These are phyloP conservation scores for Galagoides demidoff DNA, from an alignment of 2,797 vertebrate genomes.

Conservation along the genomic window DNA sequence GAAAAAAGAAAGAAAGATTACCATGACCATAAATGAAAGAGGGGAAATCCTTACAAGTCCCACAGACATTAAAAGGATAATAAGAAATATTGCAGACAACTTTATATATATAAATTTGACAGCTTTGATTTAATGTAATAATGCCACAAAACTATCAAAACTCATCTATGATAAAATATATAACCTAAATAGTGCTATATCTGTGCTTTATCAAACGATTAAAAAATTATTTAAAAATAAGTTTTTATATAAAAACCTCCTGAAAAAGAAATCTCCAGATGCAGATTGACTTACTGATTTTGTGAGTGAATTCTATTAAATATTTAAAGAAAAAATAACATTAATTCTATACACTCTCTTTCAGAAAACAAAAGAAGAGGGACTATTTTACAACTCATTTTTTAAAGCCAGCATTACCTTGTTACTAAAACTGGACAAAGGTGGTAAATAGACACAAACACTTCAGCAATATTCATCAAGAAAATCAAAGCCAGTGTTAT, in stretches of 20 bases:
- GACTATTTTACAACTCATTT: neutral
- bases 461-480: neutral
- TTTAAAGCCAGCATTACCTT: neutral
- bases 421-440: neutral
- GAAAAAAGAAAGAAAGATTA: neutral
- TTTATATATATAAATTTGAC: neutral
- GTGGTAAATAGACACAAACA: neutral
- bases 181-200: neutral
- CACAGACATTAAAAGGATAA: neutral
- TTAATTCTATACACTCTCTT: neutral
- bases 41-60: neutral
- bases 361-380: neutral
- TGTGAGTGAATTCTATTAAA: neutral
- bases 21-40: neutral
- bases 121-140: neutral
- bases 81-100: neutral
- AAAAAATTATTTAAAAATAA: neutral
- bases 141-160: neutral
- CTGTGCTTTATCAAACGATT: neutral
- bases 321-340: neutral
- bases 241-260: neutral
- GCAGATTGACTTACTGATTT: neutral
- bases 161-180: neutral
- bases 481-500: neutral
- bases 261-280: slow-evolving; percentile 9